phyloP scores from a whole-genome alignment of 2,113 vertebrate genomes.

The Pagrus major region DNA sequence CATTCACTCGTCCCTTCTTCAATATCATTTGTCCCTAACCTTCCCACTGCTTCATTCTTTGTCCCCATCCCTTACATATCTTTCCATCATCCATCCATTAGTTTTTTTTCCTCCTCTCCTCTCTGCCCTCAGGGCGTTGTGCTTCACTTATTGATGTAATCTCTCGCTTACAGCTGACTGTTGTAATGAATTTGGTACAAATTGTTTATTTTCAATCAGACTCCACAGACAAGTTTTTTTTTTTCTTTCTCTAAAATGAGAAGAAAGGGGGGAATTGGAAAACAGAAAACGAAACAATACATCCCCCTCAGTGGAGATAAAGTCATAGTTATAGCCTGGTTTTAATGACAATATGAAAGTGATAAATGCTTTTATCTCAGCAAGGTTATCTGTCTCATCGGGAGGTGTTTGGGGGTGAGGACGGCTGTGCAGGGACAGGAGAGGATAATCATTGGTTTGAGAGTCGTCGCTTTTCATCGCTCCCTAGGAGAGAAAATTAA shows the following conservation, averaged over 20 bases:
- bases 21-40: neutral
- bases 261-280: slow-evolving; percentile 18
- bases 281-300: slow-evolving; percentile 14
- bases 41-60: slow-evolving; percentile 2
- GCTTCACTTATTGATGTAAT: slow-evolving; percentile 38
- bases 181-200: slow-evolving; percentile 46
- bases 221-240: slow-evolving; percentile 1
- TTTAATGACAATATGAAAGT: slow-evolving; percentile 46
- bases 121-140: neutral
- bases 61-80: neutral
- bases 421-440: slow-evolving; percentile 1
- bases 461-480: slow-evolving; percentile 28
- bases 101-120: neutral
- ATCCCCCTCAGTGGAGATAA: slow-evolving; percentile 5
- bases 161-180: slow-evolving; percentile 39
- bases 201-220: slow-evolving; percentile 32
- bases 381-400: slow-evolving; percentile 48
- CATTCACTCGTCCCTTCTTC: neutral
- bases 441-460: slow-evolving; percentile 15
- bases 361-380: slow-evolving; percentile 53
- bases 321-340: neutral
- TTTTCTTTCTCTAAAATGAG: slow-evolving; percentile 5
- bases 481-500: slow-evolving; percentile 26
- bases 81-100: neutral
- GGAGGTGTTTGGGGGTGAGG: neutral